phyloP scores from a whole-genome alignment of 2,888 invertebrate species.

The Epicampocera succincta region DNA sequence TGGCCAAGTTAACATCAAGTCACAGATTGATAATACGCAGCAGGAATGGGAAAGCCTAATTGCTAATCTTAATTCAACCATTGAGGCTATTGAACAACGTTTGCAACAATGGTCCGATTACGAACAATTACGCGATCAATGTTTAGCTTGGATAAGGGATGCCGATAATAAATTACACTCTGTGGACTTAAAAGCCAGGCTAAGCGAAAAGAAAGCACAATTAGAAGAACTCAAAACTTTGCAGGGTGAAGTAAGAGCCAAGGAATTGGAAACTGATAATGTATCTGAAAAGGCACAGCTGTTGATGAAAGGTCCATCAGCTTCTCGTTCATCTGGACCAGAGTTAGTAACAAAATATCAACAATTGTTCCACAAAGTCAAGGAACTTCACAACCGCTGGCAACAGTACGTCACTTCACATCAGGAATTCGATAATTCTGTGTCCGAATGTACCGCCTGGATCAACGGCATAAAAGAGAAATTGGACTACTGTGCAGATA shows the following conservation, averaged over 20 bases:
- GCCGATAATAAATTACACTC: slow-evolving; percentile 94
- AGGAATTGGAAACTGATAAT: slow-evolving; percentile 95
- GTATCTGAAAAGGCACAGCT: slow-evolving; percentile 95
- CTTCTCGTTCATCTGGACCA: slow-evolving; percentile 90
- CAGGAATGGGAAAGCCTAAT: slow-evolving; percentile 94
- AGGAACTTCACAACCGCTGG: slow-evolving; percentile 95
- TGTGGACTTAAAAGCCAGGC: slow-evolving; percentile 91
- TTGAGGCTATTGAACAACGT: slow-evolving; percentile 90
- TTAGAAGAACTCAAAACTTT: slow-evolving; percentile 89
- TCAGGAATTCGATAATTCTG: slow-evolving; percentile 91
- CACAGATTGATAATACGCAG: slow-evolving; percentile 93
- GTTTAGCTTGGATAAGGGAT: slow-evolving; percentile 92
- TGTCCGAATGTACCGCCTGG: slow-evolving; percentile 92
- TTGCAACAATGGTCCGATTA: slow-evolving; percentile 96
- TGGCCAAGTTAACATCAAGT: slow-evolving; percentile 92
- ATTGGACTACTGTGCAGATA: slow-evolving; percentile 92
- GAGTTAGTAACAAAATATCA: slow-evolving; percentile 96
- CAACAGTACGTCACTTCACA: slow-evolving; percentile 94
- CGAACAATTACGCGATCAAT: slow-evolving; percentile 92
- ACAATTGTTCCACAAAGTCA: slow-evolving; percentile 93
- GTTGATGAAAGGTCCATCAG: slow-evolving; percentile 88
- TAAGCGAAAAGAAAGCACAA: slow-evolving; percentile 92
- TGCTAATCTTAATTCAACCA: slow-evolving; percentile 89
- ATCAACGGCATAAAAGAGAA: slow-evolving; percentile 91
- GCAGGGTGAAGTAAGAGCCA: slow-evolving; percentile 94